Evolutionary conservation across 2,797 vertebrate genomes (phyloP).

Genomic region (Gambusia yucatana): DNA sequence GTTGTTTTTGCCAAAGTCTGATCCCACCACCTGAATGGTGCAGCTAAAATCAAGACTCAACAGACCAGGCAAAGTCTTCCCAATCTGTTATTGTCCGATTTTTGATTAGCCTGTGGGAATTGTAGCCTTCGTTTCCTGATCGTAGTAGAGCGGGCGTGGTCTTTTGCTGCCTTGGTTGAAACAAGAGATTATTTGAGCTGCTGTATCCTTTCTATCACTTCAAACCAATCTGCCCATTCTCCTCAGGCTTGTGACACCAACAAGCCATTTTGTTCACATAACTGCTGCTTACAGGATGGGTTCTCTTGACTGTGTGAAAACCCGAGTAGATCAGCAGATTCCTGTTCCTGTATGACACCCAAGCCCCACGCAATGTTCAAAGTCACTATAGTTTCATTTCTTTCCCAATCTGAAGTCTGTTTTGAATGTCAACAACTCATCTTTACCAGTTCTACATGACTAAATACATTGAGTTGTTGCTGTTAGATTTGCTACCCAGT

Average conservation of each 20-base stretch:
- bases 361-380: neutral
- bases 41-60: neutral
- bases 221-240: neutral
- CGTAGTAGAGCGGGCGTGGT: neutral
- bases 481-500: neutral
- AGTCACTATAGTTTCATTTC: neutral
- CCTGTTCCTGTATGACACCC: neutral
- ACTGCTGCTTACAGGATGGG: neutral
- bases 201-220: neutral
- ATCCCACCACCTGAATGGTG: neutral
- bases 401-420: neutral
- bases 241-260: neutral
- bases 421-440: neutral
- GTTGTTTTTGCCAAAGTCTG: conserved; percentile 2
- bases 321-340: neutral
- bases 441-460: neutral
- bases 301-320: neutral
- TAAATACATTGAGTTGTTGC: neutral
- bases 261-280: neutral
- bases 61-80: neutral
- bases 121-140: neutral
- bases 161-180: neutral
- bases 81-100: neutral
- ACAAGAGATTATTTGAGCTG: neutral
- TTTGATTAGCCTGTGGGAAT: neutral